Base-by-base conservation (phyloP, 2,113 vertebrate species). In the Pitta sordida region DNA sequence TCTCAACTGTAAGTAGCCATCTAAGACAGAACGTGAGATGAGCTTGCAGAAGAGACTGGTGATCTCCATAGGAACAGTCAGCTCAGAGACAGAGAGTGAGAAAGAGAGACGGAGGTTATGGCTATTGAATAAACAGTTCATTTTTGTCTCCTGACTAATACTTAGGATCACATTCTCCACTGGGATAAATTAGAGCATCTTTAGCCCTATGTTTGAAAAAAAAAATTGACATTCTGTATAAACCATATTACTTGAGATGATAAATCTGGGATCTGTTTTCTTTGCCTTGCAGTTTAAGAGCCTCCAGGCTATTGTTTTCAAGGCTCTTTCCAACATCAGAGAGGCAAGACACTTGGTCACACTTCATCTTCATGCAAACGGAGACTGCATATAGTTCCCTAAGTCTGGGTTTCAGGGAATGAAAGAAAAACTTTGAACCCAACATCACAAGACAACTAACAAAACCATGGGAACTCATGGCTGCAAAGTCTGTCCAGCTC, bases 101-200 rank as follows among this genome's bases (percentile, higher is more conserved):
- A 75, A 77, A 60, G 24, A 82, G 71, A 65, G 46, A 70, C 32
- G n/a, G 43, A 90, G 13, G 56, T 62, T 83, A 78, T 56, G 46
- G 58, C 70, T 71, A 44, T 64, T 64, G 79, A 49, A 83, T 92
- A 91, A 96, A 92, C 64, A 92, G 83, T 67, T 90, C 91, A 94
- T 94, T 91, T 95, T 96, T 96, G 91, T 92, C 73, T 91, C 64
- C 88, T 94, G 93, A 95, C 86, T 90, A 96, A 95, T 88, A 94
- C 88, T 93, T 94, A 95, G 83, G 84, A 91, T 86, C 70, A 79
- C 60, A 88, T 93, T 94, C 78, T 95, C 93, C 73, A 41, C 82
- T 86, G 86, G 92, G 94, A 95, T 91, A 94, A 84, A 95, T 91
- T 69, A 77, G 74, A 92, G 27, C 58, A 93, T 95, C 86, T 88